A percentile compares a stretch with the other conserved stretches of the same genome.
phyloP scores from a whole-genome alignment of 2,797 vertebrate genomes.

The Karalla daura region DNA sequence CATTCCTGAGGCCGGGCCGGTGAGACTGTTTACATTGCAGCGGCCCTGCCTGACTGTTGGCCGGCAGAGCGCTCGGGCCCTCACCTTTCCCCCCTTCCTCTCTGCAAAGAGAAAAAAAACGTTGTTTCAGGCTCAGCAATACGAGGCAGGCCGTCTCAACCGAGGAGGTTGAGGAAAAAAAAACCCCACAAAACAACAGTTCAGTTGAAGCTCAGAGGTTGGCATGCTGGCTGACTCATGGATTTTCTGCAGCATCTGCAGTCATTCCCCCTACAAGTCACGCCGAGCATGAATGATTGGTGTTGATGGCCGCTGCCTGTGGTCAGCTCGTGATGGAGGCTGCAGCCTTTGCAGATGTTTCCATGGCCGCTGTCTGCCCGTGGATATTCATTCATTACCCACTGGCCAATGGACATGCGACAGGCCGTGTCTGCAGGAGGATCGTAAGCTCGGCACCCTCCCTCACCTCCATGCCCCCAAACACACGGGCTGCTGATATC shows the following conservation, averaged over 20 bases:
- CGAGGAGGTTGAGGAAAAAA: no score
- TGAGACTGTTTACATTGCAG: conserved; percentile 56
- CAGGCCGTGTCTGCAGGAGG: neutral
- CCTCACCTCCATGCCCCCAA: no score
- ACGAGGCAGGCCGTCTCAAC: no score
- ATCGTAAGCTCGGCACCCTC: neutral
- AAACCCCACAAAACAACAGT: no score
- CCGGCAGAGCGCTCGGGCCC: conserved; percentile 18
- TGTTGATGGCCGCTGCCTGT: no score
- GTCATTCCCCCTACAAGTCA: no score
- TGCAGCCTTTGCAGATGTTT: neutral
- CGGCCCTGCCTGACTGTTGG: conserved; percentile 54
- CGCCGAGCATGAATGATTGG: no score
- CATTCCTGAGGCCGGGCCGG: conserved; percentile 52
- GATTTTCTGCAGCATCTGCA: neutral
- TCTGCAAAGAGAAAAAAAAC: no score
- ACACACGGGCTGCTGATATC: neutral
- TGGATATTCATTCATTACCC: neutral
- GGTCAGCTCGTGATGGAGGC: neutral
- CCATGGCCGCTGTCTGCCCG: neutral
- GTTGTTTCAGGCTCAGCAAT: no score
- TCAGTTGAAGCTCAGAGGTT: neutral
- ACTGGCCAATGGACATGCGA: neutral
- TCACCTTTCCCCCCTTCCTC: neutral
- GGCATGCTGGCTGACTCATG: neutral